Evolutionary conservation across 2,797 vertebrate genomes (phyloP).

Genomic region (Coregonus suidteri): DNA sequence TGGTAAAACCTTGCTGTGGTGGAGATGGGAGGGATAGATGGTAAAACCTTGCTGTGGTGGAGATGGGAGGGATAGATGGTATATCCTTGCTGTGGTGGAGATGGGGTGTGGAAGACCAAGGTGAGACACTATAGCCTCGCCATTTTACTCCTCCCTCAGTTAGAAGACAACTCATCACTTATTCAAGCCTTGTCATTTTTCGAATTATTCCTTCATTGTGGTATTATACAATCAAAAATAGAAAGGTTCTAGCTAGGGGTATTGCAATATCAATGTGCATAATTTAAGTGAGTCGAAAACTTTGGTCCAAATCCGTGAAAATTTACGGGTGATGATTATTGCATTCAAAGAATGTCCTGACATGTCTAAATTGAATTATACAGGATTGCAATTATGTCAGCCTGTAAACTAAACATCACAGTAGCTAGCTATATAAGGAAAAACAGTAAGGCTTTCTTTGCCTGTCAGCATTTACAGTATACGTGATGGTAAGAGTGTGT

Average conservation of each 20-base stretch:
- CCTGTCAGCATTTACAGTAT: slow-evolving; percentile 3
- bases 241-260: not conserved
- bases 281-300: slow-evolving; percentile 1
- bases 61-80: no score
- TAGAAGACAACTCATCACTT: not conserved
- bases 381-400: slow-evolving; percentile 2
- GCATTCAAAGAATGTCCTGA: not conserved
- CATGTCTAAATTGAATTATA: not conserved
- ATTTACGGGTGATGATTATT: slow-evolving; percentile 2
- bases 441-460: not conserved
- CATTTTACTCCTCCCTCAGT: not conserved
- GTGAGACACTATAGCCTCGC: not conserved
- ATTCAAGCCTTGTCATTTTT: not conserved
- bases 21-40: not conserved
- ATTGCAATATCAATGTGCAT: slow-evolving; percentile 5
- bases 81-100: not conserved
- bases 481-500: not conserved
- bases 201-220: not conserved
- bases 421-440: not conserved
- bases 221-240: not conserved
- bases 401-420: not conserved
- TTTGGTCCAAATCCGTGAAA: slow-evolving; percentile 10
- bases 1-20: not conserved
- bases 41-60: not conserved
- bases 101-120: not conserved